Evolutionary conservation across 1,140 invertebrate genomes (phyloP), one percentile per base, ranked within the genome.

Genomic region (Propsilocerus akamusi): DNA sequence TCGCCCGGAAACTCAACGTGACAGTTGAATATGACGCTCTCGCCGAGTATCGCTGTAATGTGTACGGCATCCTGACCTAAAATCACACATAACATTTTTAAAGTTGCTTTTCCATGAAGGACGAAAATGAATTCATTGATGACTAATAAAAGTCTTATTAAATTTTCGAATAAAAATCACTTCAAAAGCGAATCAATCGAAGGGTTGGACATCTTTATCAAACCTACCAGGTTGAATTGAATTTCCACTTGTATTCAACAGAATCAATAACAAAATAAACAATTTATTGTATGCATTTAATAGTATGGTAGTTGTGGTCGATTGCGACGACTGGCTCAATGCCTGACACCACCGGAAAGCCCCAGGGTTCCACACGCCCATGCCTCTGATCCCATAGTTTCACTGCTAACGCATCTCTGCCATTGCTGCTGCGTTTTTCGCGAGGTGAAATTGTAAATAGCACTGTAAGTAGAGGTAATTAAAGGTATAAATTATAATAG

Each of bases 11-110:
- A 94, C 68, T 92, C 87, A 69, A 96, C 87, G 70, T 88, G 86
- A 73, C 91, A 96, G 72, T 92, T 92, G 75, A 96, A 88, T 62
- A 94, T 84, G 67, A 94, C 89, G 59, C 86, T 90, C 71, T 94
- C 89, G 61, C 90, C 91, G 60, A 93, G 75, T 68, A 92, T 93
- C 54, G 90, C 90, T 61, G 89, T 93, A 75, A 92, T 90, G 74
- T 91, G 87, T 59, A 91, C 84, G 59, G 88, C 88, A 81, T 92
- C 87, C 72, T 86, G 83, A 70, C 77, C 74, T 76, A 64, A 20
- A 64, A 68, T 30, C 14, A n/a, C n/a, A n/a, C n/a, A n/a, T n/a
- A n/a, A n/a, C n/a, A n/a, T n/a, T n/a, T n/a, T n/a, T n/a, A n/a
- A n/a, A n/a, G n/a, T n/a, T n/a, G n/a, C n/a, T n/a, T n/a, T n/a